Conservation (phyloP, 1,140 invertebrate species). For the Neodiprion fabricii region DNA sequence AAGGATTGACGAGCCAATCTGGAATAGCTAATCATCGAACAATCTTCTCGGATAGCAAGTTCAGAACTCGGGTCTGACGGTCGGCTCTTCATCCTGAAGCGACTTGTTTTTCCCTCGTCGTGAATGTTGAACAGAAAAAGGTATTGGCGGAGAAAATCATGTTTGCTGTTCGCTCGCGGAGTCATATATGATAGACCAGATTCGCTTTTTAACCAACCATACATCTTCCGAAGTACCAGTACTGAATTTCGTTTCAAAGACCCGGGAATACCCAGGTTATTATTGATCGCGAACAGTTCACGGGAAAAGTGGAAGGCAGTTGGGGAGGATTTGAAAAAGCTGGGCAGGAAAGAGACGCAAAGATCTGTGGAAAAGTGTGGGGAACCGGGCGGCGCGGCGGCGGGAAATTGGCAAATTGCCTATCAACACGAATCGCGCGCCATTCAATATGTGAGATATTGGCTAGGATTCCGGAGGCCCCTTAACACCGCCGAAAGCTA, state of each 20-base stretch:
- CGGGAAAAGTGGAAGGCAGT: not conserved
- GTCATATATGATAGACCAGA: too few species aligned
- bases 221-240: not conserved
- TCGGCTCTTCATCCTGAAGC: not conserved
- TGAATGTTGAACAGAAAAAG: not conserved
- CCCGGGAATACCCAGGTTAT: not conserved
- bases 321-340: not conserved
- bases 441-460: constrained; percentile 42
- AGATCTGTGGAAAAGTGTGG: not conserved
- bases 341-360: not conserved
- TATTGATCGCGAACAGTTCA: not conserved
- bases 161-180: too few species aligned
- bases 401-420: constrained; percentile 41
- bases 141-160: too few species aligned
- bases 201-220: not conserved
- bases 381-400: constrained; percentile 22
- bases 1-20: not conserved
- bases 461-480: constrained; percentile 11
- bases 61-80: not conserved
- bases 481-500: not conserved
- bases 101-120: not conserved
- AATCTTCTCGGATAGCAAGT: not conserved
- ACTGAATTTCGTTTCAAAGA: not conserved
- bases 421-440: constrained; percentile 38
- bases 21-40: not conserved